Evolutionary conservation across 2,113 vertebrate species (phyloP).

Genomic region (Vimba vimba): DNA sequence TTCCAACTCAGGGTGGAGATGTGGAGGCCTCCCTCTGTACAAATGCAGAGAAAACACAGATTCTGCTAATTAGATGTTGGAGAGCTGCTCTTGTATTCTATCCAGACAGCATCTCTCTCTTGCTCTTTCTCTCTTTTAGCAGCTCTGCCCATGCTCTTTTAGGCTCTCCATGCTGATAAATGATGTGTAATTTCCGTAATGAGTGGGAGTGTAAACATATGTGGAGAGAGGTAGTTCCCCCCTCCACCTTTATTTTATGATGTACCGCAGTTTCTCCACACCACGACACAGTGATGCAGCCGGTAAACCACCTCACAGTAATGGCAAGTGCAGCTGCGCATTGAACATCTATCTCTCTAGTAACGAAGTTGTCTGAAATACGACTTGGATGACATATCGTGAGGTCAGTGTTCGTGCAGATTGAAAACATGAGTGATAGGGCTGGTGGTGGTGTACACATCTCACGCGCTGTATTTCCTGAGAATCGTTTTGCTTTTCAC

Average conservation of each 20-base stretch:
- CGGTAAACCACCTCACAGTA: conserved; percentile 17
- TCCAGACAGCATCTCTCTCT: conserved; percentile 6
- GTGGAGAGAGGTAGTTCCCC: conserved; percentile 21
- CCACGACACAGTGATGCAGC: conserved; percentile 28
- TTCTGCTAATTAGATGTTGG: conserved; percentile 52
- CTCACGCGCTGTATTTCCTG: neutral
- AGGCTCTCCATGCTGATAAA: conserved; percentile 56
- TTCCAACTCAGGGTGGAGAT: conserved; percentile 31
- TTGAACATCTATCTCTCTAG: conserved; percentile 19
- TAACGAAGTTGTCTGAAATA: conserved; percentile 26
- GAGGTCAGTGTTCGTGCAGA: conserved; percentile 26
- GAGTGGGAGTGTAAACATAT: conserved; percentile 49
- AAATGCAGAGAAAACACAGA: conserved; percentile 48
- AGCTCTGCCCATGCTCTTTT: conserved; percentile 25
- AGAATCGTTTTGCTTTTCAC: neutral
- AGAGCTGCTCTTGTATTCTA: conserved; percentile 24
- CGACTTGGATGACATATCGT: conserved; percentile 3
- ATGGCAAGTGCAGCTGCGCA: neutral
- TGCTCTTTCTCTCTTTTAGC: conserved; percentile 20
- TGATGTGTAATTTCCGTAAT: conserved; percentile 63
- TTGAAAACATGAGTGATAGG: conserved; percentile 33
- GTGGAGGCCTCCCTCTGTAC: conserved; percentile 6
- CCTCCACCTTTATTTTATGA: conserved; percentile 37
- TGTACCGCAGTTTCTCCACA: conserved; percentile 12
- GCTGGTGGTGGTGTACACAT: neutral